Evolutionary conservation across 2,797 vertebrate genomes (phyloP).

Genomic region (Labeo calbasu): DNA sequence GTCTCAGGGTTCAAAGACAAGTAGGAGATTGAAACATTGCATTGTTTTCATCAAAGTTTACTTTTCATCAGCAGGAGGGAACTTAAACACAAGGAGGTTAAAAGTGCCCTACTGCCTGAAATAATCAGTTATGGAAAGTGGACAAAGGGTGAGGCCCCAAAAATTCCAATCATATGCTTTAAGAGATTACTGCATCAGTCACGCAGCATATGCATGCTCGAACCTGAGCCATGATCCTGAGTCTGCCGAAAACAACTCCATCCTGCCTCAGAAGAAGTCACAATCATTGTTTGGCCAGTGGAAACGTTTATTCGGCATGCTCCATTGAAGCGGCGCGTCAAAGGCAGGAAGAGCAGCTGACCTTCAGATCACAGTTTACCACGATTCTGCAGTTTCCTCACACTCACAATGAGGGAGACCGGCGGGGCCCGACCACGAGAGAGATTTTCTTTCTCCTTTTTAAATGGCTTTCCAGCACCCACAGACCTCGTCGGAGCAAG

Average conservation of each 20-base stretch:
- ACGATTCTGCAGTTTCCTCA: conserved; percentile 48
- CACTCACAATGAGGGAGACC: conserved; percentile 45
- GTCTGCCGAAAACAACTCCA: conserved; percentile 40
- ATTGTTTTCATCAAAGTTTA: not conserved
- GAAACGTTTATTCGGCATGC: conserved; percentile 51
- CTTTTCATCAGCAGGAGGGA: conserved; percentile 3
- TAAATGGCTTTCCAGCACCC: conserved; percentile 31
- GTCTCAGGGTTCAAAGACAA: not conserved
- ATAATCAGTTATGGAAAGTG: conserved; percentile 45
- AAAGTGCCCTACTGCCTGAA: conserved; percentile 18
- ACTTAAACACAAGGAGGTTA: not conserved
- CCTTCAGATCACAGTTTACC: conserved; percentile 45
- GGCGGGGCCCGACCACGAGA: conserved; percentile 5
- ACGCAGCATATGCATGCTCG: conserved; percentile 52
- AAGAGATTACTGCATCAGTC: conserved; percentile 52
- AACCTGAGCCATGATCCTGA: conserved; percentile 58
- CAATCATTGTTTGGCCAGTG: conserved; percentile 57
- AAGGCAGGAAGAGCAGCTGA: conserved; percentile 61
- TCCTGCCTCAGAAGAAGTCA: conserved; percentile 46
- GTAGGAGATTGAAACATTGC: not conserved
- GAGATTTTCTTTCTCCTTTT: conserved; percentile 22
- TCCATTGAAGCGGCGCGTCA: conserved; percentile 42
- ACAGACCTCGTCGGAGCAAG: conserved; percentile 24
- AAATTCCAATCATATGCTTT: conserved; percentile 55
- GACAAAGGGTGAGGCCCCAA: conserved; percentile 41